Percentiles rank a stretch among this genome's conserved stretches.
These are phyloP conservation scores for Drosophila navojoa DNA, from an alignment of 1,140 invertebrate genomes.

Conservation along the genomic window DNA sequence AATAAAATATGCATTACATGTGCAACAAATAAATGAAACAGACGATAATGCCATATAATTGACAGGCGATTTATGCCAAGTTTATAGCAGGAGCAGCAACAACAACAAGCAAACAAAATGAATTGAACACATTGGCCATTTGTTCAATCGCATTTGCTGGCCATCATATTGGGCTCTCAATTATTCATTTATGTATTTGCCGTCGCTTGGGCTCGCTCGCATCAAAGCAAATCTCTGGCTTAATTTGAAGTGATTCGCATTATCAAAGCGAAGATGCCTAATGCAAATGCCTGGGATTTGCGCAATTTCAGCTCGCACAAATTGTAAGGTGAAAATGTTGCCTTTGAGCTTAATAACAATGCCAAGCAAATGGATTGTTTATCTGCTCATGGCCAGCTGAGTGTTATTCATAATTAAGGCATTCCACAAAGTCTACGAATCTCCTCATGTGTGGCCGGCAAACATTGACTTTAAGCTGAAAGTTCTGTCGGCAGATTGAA, in stretches of 20 bases:
- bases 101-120: constrained; percentile 2
- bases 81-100: constrained; percentile 33
- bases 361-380: neutral
- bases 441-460: too few relatives aligned
- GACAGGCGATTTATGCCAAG: constrained; percentile 69
- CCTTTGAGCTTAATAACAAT: neutral
- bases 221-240: constrained; percentile 26
- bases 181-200: constrained; percentile 27
- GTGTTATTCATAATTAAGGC: neutral
- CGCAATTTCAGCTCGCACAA: neutral
- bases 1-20: constrained; percentile 56
- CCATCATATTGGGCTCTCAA: constrained; percentile 17
- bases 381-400: neutral
- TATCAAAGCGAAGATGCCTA: constrained; percentile 15
- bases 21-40: constrained; percentile 31
- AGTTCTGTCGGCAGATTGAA: too few relatives aligned
- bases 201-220: neutral
- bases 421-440: neutral
- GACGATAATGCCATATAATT: constrained; percentile 69
- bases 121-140: constrained; percentile 49
- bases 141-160: constrained; percentile 34
- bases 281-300: constrained; percentile 14
- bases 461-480: too few relatives aligned
- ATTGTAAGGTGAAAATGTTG: neutral
- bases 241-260: constrained; percentile 11